Conservation (phyloP, 1,140 invertebrate species). For the Piezodorus guildinii region DNA sequence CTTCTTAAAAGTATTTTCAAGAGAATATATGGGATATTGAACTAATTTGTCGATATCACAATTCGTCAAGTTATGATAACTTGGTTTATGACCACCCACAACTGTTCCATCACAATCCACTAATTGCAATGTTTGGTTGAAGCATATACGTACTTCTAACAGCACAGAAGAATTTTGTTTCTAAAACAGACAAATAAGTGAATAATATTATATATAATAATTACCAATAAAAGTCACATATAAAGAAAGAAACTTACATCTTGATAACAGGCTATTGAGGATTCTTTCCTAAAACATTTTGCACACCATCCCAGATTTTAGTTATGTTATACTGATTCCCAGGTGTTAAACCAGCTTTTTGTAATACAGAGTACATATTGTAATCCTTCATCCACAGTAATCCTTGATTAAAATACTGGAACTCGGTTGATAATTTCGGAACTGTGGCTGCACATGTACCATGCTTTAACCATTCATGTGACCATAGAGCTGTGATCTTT, state of each 20-base stretch:
- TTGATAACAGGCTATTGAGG: constrained; percentile 47
- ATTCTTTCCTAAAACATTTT: constrained; percentile 41
- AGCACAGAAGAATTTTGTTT: constrained; percentile 23
- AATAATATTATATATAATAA: not conserved
- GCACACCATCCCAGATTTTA: constrained; percentile 46
- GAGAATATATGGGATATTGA: not conserved
- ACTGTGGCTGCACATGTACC: constrained; percentile 62
- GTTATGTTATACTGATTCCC: constrained; percentile 42
- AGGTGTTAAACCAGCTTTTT: constrained; percentile 44
- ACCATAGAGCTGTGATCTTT: constrained; percentile 53
- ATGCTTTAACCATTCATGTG: constrained; percentile 76
- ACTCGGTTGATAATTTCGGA: constrained; percentile 46
- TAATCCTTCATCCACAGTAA: constrained; percentile 49
- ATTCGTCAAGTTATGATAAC: constrained; percentile 2
- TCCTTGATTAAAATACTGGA: constrained; percentile 60
- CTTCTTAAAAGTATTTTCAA: not conserved
- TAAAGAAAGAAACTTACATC: constrained; percentile 32
- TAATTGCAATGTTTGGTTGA: constrained; percentile 26
- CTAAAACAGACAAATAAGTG: constrained; percentile 21
- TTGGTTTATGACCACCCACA: not conserved
- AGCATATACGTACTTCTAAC: constrained; percentile 28
- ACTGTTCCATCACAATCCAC: constrained; percentile 27
- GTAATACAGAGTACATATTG: constrained; percentile 49
- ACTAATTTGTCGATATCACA: not conserved
- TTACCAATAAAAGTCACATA: not conserved